phyloP scores from a whole-genome alignment of 2,113 vertebrate species.

The Ailurus styani region DNA sequence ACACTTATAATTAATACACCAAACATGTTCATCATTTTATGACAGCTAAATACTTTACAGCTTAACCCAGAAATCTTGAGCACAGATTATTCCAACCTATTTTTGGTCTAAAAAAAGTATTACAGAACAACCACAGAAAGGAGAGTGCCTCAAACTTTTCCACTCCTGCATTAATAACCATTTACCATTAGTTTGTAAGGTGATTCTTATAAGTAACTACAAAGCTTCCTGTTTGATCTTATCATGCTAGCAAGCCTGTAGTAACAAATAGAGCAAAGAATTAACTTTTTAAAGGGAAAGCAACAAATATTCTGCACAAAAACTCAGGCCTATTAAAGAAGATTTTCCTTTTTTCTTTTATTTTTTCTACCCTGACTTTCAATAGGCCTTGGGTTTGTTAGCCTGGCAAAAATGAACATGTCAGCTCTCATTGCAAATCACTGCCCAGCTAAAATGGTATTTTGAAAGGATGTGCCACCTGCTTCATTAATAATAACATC shows the following conservation, averaged over 20 bases:
- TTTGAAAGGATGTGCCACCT: constrained; percentile 74
- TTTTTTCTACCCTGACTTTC: constrained; percentile 60
- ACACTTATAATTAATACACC: background rate
- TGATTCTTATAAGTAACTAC: background rate
- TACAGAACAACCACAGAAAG: background rate
- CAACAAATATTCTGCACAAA: constrained; percentile 45
- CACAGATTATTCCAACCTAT: background rate
- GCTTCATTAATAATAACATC: constrained; percentile 75
- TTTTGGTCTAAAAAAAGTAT: background rate
- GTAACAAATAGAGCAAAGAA: background rate
- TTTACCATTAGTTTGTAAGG: background rate
- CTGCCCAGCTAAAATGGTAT: constrained; percentile 72
- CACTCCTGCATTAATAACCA: background rate
- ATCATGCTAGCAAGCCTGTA: background rate
- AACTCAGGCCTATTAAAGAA: constrained; percentile 31
- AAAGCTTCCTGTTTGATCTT: background rate
- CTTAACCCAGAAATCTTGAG: background rate
- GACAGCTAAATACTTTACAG: background rate
- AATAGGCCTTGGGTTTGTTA: constrained; percentile 68
- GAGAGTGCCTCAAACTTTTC: background rate
- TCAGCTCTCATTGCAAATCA: constrained; percentile 78
- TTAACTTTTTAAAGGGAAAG: constrained; percentile 41
- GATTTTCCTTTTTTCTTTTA: background rate
- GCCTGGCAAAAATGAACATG: constrained; percentile 75
- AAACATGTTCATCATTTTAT: background rate